Evolutionary conservation across 1,140 invertebrate species (phyloP).

Genomic region (Zaprionus capensis): DNA sequence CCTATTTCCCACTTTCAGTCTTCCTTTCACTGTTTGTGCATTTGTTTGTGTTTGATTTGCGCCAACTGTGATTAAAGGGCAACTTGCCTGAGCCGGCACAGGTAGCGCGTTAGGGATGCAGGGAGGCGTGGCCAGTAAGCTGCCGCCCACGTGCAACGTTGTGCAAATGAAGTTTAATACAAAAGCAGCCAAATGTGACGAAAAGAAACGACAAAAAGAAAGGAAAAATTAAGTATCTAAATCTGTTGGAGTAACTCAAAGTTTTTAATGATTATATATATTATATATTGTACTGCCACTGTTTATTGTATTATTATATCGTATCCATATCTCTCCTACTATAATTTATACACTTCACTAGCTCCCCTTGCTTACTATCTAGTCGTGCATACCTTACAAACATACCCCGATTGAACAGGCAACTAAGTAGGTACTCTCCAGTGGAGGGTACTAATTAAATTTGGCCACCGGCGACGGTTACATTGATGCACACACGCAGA

Average conservation of each 20-base stretch:
- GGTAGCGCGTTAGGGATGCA: background rate
- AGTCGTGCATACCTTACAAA: background rate
- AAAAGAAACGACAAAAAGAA: background rate
- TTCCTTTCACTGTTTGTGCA: conserved; percentile 23
- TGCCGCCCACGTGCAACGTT: conserved; percentile 18
- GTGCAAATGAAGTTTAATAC: conserved; percentile 64
- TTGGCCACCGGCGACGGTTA: conserved; percentile 65
- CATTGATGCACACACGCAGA: conserved; percentile 64
- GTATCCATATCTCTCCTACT: too few relatives aligned
- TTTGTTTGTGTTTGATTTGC: conserved; percentile 76
- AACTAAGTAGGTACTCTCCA: conserved; percentile 19
- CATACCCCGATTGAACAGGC: background rate
- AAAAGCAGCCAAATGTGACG: conserved; percentile 32
- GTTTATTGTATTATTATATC: too few relatives aligned
- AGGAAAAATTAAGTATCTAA: background rate
- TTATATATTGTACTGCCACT: too few relatives aligned
- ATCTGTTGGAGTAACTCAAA: background rate
- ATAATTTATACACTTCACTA: background rate
- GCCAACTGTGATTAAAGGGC: conserved; percentile 75
- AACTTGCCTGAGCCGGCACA: conserved; percentile 15
- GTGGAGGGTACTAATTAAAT: conserved; percentile 71
- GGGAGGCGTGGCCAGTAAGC: background rate
- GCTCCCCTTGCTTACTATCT: background rate
- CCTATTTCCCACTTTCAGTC: background rate
- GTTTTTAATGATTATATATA: background rate